Evolutionary conservation across 2,797 vertebrate genomes (phyloP), one percentile per base, ranked within the genome.

Genomic region (Monodelphis domestica): DNA sequence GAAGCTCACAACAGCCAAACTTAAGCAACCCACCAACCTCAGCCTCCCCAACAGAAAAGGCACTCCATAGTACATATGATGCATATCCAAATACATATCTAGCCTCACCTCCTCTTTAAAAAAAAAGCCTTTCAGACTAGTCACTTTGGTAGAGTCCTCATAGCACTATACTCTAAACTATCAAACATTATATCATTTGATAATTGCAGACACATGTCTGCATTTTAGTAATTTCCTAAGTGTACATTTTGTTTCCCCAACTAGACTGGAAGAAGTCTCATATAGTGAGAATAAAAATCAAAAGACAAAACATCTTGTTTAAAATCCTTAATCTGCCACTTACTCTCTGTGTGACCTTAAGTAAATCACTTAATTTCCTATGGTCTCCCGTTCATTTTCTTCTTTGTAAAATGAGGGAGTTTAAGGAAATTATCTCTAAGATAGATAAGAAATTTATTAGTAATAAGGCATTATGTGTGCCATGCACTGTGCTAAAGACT

Each of bases 221-320:
- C 38, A 45, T 94, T 45, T 52, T 54, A 94, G 90, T 89, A 45
- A 87, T 78, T 91, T 94, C 45, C 56, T 57, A 87, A 33, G 29
- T 55, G 5, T 38, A 84, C 30, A 92, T 94, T 95, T 91, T 89
- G 56, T 93, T 90, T 94, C 33, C 53, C 94, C 90, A 84, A 30
- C n/a, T 89, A 53, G 70, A 45, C 38, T 45, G 12, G 38, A 45
- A 4, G n/a, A 70, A 70, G 57, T 59, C 11, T 5, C 59, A 63
- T 63, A 33, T 17, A n/a, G 59, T 63, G n/a, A 63, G n/a, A n/a
- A 17, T 4, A 78, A 70, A 7, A 38, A 15, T 70, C 15, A 38
- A 45, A 7, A 38, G 17, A 38, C 17, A 78, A 78, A 78, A 78
- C n/a, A 78, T 17, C 63, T 78, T 45, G 70, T 21, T 84, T 50